phyloP scores from a whole-genome alignment of 2,113 vertebrate species.

The Erythrocercus mccallii region DNA sequence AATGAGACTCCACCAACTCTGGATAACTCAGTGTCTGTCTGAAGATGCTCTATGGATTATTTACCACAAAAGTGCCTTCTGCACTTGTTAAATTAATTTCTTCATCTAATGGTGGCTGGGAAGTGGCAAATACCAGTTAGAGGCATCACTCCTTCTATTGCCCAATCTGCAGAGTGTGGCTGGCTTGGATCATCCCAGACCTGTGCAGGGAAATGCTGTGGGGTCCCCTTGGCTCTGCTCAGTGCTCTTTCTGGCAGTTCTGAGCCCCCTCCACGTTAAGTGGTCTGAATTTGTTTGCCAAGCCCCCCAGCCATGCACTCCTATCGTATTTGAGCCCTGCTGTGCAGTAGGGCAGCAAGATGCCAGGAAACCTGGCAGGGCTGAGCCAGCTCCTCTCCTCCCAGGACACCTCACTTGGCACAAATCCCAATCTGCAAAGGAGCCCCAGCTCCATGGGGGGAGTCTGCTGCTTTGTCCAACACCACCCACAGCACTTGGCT shows the following conservation, averaged over 20 bases:
- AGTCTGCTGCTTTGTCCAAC: not conserved
- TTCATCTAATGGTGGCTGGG: not conserved
- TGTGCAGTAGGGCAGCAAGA: not conserved
- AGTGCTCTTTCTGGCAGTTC: not conserved
- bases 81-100: not conserved
- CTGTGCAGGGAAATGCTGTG: accelerated
- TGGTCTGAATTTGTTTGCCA: accelerated
- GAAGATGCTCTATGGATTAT: not conserved
- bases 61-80: not conserved
- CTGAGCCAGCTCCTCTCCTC: not conserved
- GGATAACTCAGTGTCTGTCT: not conserved
- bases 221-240: not conserved
- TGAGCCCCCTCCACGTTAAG: accelerated
- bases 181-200: not conserved
- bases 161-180: accelerated
- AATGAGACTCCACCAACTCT: not conserved
- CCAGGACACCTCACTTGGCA: not conserved
- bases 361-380: not conserved
- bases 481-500: not conserved
- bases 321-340: accelerated
- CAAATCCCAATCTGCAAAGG: not conserved
- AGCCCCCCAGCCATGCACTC: accelerated
- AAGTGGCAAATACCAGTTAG: not conserved
- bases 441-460: not conserved
- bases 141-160: not conserved